These are phyloP conservation scores for Orcinus orca DNA, from an alignment of 2,113 vertebrate genomes.

Conservation along the genomic window DNA sequence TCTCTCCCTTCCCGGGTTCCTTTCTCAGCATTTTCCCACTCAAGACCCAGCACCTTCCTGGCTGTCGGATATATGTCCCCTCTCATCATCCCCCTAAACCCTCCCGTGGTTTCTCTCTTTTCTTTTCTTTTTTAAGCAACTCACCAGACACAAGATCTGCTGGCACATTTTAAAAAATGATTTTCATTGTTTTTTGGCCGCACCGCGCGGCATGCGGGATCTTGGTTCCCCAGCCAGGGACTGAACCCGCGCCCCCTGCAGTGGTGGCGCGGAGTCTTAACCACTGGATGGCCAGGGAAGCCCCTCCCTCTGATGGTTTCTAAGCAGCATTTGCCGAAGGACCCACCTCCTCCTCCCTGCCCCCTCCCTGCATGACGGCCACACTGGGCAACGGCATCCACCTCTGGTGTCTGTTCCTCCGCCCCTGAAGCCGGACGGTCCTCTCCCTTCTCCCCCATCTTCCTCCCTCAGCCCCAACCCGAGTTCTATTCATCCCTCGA, in stretches of 20 bases:
- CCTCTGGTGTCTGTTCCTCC: accelerated
- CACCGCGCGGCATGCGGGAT: too few relatives aligned
- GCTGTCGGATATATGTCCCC: not conserved
- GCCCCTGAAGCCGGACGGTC: not conserved
- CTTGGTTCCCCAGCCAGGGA: too few relatives aligned
- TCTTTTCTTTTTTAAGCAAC: too few relatives aligned
- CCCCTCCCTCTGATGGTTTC: not conserved
- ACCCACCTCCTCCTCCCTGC: not conserved
- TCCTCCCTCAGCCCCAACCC: not conserved
- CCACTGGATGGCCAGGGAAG: too few relatives aligned
- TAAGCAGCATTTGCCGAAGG: accelerated
- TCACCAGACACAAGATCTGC: too few relatives aligned
- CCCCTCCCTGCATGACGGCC: not conserved
- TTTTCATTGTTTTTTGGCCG: too few relatives aligned
- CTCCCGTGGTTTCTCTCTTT: not conserved
- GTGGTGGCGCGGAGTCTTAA: too few relatives aligned
- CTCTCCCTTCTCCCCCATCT: not conserved
- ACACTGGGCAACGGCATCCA: accelerated
- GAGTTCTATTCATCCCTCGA: not conserved
- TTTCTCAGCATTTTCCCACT: not conserved
- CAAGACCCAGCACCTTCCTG: not conserved
- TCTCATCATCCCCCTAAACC: not conserved
- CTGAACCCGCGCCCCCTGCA: too few relatives aligned
- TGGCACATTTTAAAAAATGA: too few relatives aligned
- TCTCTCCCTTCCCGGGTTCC: not conserved